Base-by-base conservation (phyloP, 1,140 invertebrate species). In the Halyomorpha halys region DNA sequence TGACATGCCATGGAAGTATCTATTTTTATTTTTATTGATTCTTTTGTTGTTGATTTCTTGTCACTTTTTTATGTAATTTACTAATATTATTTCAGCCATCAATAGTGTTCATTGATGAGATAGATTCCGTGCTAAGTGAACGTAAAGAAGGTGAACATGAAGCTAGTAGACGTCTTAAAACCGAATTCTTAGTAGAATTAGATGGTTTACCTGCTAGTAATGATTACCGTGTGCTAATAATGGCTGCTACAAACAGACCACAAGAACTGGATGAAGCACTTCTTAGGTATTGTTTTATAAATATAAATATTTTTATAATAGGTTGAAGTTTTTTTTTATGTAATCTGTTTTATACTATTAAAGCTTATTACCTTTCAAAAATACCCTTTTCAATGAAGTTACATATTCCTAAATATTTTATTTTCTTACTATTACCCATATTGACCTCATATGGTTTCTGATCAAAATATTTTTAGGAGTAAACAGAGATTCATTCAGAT, bases 181-280 rank as follows among this genome's bases (percentile, higher is more conserved):
- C 96, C 0, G 95, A 99, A 78, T 98, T 99, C 76, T 81, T 99
- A 9, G 90, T 97, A 2, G 94, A 98, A 77, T 91, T 98, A 75
- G 94, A 98, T 78, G 91, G 92, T 14, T 79, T 94, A 63, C 88
- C 89, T 1, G 84, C 85, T 13, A 83, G 83, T 74, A 80, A 84
- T 0, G 93, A 97, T 27, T 94, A 98, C 72, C 79, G 90, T 65
- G 85, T 99, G 59, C 80, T 99, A 14, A 90, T 99, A 1, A 92
- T 99, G 82, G 97, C 94, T 39, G 97, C 97, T 19, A 99, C 97
- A 3, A 99, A 99, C 78, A 77, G 93, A 69, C 93, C 88, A 0
- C 91, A 96, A 74, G 95, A 98, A 75, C 77, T 98, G 30, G 95
- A 98, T 72, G 94, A 94, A 77, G 93, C 93, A 53, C 91, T 90